Percentiles rank a stretch among this genome's conserved stretches.
Evolutionary conservation across 2,888 invertebrate genomes (phyloP).

Genomic region (Syrista parreyssii): DNA sequence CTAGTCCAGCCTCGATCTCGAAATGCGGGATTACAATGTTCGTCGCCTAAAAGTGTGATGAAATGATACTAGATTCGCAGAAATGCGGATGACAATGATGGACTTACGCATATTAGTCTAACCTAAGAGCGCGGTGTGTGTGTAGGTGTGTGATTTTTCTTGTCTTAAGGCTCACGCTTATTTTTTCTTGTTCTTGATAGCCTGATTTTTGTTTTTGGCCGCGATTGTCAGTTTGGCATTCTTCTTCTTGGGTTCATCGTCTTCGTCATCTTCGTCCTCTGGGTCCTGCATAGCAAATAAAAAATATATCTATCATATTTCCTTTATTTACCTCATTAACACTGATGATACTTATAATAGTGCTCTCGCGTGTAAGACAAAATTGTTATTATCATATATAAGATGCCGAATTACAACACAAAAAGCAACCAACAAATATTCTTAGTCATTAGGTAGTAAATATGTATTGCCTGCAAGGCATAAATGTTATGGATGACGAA

Average conservation of each 20-base stretch:
- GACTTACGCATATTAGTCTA: conserved; percentile 62
- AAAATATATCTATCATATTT: conserved; percentile 28
- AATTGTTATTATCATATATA: not conserved
- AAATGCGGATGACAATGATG: conserved; percentile 59
- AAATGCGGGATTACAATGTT: conserved; percentile 4
- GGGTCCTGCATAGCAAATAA: conserved; percentile 68
- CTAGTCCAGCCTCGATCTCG: conserved; percentile 28
- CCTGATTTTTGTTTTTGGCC: conserved; percentile 77
- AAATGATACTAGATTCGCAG: conserved; percentile 55
- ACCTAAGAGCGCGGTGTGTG: conserved; percentile 54
- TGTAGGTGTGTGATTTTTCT: conserved; percentile 32
- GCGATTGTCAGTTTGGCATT: conserved; percentile 78
- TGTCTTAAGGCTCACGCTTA: conserved; percentile 42
- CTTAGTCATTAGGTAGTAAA: not conserved
- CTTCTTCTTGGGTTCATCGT: conserved; percentile 84
- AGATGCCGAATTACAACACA: not conserved
- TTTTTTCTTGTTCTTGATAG: conserved; percentile 65
- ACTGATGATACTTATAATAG: not conserved
- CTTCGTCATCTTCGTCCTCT: conserved; percentile 80
- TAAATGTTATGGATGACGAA: not conserved
- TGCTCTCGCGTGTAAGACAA: not conserved
- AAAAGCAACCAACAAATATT: not conserved
- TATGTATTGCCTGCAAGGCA: not conserved
- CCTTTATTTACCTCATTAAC: not conserved
- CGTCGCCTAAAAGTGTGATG: conserved; percentile 33